A percentile compares a stretch with the other conserved stretches of the same genome.
phyloP scores from a whole-genome alignment of 2,797 vertebrate genomes.

The Enteromius argenteus region DNA sequence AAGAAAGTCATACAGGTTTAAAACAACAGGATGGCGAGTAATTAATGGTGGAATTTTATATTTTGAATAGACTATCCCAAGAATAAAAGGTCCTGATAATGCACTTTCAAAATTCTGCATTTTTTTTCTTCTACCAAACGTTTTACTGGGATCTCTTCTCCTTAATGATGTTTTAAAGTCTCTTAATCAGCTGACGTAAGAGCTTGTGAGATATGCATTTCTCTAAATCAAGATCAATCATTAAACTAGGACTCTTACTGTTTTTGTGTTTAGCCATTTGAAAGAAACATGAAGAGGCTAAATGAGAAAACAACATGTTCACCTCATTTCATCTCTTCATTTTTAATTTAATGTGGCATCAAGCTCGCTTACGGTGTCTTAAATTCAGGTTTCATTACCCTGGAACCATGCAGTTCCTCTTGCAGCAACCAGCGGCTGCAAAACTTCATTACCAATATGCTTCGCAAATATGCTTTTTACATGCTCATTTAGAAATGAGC shows the following conservation, averaged over 20 bases:
- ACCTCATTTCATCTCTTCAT: constrained; percentile 48
- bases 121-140: neutral
- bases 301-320: constrained; percentile 43
- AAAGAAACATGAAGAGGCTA: constrained; percentile 2
- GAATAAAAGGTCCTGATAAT: neutral
- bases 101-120: neutral
- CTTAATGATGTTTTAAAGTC: neutral
- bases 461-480: constrained; percentile 59
- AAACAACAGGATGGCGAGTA: neutral
- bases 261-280: constrained; percentile 28
- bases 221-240: neutral
- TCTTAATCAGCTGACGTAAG: neutral
- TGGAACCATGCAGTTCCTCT: constrained; percentile 48
- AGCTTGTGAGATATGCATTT: neutral
- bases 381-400: constrained; percentile 55
- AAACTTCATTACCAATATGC: constrained; percentile 58
- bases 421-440: constrained; percentile 34
- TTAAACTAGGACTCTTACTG: neutral
- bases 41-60: neutral
- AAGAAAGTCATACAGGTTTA: neutral
- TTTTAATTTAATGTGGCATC: constrained; percentile 54
- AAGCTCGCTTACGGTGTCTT: constrained; percentile 38
- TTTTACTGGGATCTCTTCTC: neutral
- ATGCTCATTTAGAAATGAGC: constrained; percentile 55
- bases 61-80: neutral